Evolutionary conservation across 2,888 invertebrate genomes (phyloP), one percentile per base, ranked within the genome.

Genomic region (Syrphus vitripennis): DNA sequence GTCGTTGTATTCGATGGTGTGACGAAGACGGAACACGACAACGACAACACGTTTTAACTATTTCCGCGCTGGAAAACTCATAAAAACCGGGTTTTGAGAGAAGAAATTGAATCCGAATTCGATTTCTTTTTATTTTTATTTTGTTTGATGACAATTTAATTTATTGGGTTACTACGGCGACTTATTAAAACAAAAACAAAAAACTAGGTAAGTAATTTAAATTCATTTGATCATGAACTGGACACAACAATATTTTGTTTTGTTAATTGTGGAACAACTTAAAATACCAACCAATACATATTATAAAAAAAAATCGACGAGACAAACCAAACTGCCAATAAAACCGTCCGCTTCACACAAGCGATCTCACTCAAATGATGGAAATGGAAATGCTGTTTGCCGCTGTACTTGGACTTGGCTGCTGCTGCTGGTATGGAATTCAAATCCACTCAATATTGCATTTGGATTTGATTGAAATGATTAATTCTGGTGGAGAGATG

Each of bases 331-430:
- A 34, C 34, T 34, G 34, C 14, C 21, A 21, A 16, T 21, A 7
- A 72, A 76, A 88, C 89, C 91, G 88, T 89, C 91, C 90, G 89
- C 34, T 84, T 83, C 76, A 87, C 70, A 87, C 89, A 89, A 89
- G 79, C 83, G 89, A 88, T 89, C 88, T 86, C 89, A 90, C 89
- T 89, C 89, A 89, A 90, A 89, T 90, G 90, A 89, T 72, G 81
- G 67, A 40, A 59, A 34, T 19, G 74, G 59, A 31, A 65, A 31
- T 48, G 65, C 37, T 42, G 65, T 29, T 48, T 7, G 59, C 2
- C 24, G 21, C 10, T 21, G 29, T 3, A 12, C 19, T 21, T 21
- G 21, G 40, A n/a, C 16, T 16, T n/a, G 40, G 50, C 50, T 50
- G 21, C 2, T 50, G 50, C 24, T 50, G 50, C 50, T 61, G 61